Percentiles rank a stretch among this genome's conserved stretches.
Evolutionary conservation across 2,888 invertebrate species (phyloP).

Genomic region (Eupithecia inturbata): DNA sequence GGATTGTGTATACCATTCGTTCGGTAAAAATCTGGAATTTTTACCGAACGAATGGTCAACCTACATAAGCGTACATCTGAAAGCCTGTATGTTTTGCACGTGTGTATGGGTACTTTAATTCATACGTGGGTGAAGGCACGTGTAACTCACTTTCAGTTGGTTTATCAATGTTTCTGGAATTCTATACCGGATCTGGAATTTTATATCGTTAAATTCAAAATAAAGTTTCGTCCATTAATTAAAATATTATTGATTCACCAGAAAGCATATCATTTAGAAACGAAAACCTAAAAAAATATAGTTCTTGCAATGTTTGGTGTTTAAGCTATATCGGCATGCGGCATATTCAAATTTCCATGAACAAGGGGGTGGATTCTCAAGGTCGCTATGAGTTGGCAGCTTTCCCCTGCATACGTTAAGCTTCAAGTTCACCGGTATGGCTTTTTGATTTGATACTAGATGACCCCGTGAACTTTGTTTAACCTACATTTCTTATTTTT

Average conservation of each 20-base stretch:
- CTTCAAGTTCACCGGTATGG: neutral
- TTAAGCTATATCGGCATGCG: neutral
- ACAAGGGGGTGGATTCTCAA: slow-evolving; percentile 3
- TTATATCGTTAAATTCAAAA: neutral
- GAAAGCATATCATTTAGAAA: neutral
- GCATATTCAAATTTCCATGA: slow-evolving; percentile 8
- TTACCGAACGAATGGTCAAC: slow-evolving; percentile 12
- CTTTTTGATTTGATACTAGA: neutral
- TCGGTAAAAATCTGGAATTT: no score
- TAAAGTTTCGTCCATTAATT: neutral
- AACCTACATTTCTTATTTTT: no score
- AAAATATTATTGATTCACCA: neutral
- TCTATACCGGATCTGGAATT: no score
- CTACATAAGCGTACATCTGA: slow-evolving; percentile 12
- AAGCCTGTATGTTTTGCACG: slow-evolving; percentile 8
- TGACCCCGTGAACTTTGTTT: no score
- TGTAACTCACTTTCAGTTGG: neutral
- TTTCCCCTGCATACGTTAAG: neutral
- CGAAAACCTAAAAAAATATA: neutral
- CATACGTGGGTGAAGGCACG: slow-evolving; percentile 17
- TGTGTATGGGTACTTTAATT: slow-evolving; percentile 2
- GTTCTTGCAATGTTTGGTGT: neutral
- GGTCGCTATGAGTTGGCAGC: slow-evolving; percentile 10
- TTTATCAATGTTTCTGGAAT: no score
- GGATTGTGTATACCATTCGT: neutral